Evolutionary conservation across 1,140 invertebrate species (phyloP).

Genomic region (Leptonema lineaticorne): DNA sequence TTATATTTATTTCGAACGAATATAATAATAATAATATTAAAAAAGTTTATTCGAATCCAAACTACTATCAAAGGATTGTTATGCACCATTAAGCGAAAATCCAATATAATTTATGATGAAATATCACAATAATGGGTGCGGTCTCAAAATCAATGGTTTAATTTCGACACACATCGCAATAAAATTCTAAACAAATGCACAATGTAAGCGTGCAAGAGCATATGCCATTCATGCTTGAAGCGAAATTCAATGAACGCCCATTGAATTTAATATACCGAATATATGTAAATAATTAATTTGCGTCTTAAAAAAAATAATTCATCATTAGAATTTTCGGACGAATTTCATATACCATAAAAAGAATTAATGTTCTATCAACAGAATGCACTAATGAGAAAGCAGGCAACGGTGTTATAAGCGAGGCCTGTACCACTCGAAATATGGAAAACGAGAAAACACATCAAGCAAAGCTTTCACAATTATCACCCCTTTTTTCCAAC

Average conservation of each 20-base stretch:
- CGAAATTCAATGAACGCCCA: too few species aligned
- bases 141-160: slow-evolving; percentile 38
- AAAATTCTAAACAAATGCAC: slow-evolving; percentile 15
- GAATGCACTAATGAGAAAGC: too few species aligned
- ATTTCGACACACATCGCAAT: slow-evolving; percentile 34
- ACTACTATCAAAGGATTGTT: slow-evolving; percentile 36
- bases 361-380: too few species aligned
- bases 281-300: too few species aligned
- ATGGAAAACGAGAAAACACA: neutral
- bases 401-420: neutral
- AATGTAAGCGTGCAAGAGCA: neutral
- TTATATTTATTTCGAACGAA: neutral
- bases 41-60: too few species aligned
- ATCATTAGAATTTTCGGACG: too few species aligned
- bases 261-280: too few species aligned
- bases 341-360: too few species aligned
- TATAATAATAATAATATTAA: too few species aligned
- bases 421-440: neutral
- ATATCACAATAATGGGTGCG: slow-evolving; percentile 39
- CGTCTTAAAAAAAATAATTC: too few species aligned
- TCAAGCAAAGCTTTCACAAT: neutral
- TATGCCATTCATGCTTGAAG: too few species aligned
- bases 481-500: neutral
- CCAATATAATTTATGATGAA: slow-evolving; percentile 40
- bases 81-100: slow-evolving; percentile 37